Base-by-base conservation (phyloP, 2,888 invertebrate species). In the Diarsia rubi region DNA sequence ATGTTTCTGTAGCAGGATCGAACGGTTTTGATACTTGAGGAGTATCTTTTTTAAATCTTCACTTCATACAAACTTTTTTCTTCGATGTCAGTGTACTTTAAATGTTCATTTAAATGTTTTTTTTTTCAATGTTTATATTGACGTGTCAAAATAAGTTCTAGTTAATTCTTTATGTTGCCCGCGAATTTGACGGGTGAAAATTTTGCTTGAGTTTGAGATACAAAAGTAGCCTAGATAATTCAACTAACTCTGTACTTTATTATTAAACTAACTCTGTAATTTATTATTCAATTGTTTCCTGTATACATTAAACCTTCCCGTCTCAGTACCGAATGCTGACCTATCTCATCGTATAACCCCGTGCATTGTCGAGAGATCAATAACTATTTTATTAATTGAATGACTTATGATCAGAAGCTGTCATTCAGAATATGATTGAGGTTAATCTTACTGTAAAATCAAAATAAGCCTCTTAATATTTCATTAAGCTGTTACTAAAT, bases 11-110 rank as follows among this genome's bases (percentile, higher is more conserved):
- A 79, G 57, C 21, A 52, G 16, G 73, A 77, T 5, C 0, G 0
- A 44, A 3, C 0, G 0, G 42, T 72, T 45, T 86, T 85, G 80
- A 81, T 81, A 74, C 62, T 81, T 54, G 27, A 47, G n/a, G n/a
- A n/a, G n/a, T n/a, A n/a, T n/a, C n/a, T n/a, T n/a, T n/a, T n/a
- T n/a, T n/a, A n/a, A n/a, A n/a, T n/a, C n/a, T n/a, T n/a, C n/a
- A n/a, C n/a, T n/a, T n/a, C n/a, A n/a, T n/a, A n/a, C n/a, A n/a
- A n/a, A n/a, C n/a, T n/a, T n/a, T n/a, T 42, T 27, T 14, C 5
- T 16, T n/a, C n/a, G 9, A 21, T 21, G 11, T 31, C 21, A 16
- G n/a, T 4, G 3, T 12, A 1, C 6, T 6, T 52, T 66, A 27
- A 24, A 12, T 54, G n/a, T n/a, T n/a, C n/a, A n/a, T n/a, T n/a